Evolutionary conservation across 2,888 invertebrate genomes (phyloP).

Genomic region (Morpho helenor): DNA sequence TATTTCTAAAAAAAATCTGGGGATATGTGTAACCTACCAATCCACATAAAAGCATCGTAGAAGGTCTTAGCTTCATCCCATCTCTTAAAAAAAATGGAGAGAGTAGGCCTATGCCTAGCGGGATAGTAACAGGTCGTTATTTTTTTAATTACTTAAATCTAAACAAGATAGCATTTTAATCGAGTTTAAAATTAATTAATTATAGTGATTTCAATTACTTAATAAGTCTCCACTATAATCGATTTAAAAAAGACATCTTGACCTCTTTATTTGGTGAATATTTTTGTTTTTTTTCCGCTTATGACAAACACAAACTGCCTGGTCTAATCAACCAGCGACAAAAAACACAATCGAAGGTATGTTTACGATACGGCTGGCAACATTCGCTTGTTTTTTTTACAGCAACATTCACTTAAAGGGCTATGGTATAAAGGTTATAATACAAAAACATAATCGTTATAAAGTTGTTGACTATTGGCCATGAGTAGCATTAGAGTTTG

Average conservation of each 20-base stretch:
- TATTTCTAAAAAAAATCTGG: too few relatives aligned
- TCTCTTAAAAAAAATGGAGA: too few relatives aligned
- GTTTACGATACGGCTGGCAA: constrained; percentile 25
- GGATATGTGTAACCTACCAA: too few relatives aligned
- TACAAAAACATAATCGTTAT: constrained; percentile 37
- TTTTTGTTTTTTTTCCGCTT: constrained; percentile 36
- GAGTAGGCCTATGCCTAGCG: too few relatives aligned
- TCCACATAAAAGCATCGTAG: too few relatives aligned
- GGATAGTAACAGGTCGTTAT: not conserved
- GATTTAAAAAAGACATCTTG: constrained; percentile 4
- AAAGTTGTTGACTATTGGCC: constrained; percentile 45
- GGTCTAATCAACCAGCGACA: constrained; percentile 24
- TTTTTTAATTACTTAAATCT: not conserved
- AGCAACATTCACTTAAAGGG: constrained; percentile 1
- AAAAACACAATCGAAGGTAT: constrained; percentile 26
- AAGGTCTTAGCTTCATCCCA: too few relatives aligned
- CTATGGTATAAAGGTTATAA: constrained; percentile 14
- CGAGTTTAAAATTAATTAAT: too few relatives aligned
- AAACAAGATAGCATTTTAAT: too few relatives aligned
- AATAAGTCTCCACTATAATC: not conserved
- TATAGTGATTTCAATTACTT: not conserved
- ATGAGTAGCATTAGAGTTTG: constrained; percentile 59
- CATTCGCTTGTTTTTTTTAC: not conserved
- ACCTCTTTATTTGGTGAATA: constrained; percentile 13
- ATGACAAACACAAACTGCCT: constrained; percentile 38